phyloP scores from a whole-genome alignment of 2,888 invertebrate genomes.

The Oligia fasciuncula region DNA sequence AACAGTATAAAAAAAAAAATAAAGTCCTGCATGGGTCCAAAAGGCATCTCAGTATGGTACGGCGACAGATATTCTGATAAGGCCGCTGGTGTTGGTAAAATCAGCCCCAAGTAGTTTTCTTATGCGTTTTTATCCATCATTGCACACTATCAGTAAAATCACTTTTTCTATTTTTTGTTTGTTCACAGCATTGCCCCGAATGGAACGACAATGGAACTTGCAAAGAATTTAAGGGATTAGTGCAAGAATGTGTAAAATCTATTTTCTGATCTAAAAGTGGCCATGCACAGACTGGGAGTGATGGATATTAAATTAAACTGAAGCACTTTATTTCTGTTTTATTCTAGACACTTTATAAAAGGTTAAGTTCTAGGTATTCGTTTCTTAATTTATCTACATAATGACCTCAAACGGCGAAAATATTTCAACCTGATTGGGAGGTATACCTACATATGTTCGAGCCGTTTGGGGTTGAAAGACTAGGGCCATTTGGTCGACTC shows the following conservation, averaged over 20 bases:
- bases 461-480: too few species aligned
- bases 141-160: neutral
- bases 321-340: neutral
- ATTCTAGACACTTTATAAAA: neutral
- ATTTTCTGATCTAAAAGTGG: conserved; percentile 4
- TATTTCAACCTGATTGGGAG: too few species aligned
- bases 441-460: too few species aligned
- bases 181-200: conserved; percentile 44
- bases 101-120: neutral
- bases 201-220: conserved; percentile 47
- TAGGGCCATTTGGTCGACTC: too few species aligned
- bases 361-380: neutral
- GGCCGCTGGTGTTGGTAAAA: too few species aligned
- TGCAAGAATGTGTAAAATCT: conserved; percentile 30
- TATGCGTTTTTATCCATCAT: too few species aligned
- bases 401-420: too few species aligned
- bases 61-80: too few species aligned
- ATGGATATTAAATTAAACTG: neutral
- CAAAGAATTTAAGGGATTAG: conserved; percentile 27
- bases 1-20: too few species aligned
- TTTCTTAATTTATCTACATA: neutral
- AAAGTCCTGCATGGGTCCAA: neutral
- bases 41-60: neutral
- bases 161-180: neutral
- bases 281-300: neutral